phyloP scores from a whole-genome alignment of 1,140 invertebrate species.

The Protaetia brevitarsis region DNA sequence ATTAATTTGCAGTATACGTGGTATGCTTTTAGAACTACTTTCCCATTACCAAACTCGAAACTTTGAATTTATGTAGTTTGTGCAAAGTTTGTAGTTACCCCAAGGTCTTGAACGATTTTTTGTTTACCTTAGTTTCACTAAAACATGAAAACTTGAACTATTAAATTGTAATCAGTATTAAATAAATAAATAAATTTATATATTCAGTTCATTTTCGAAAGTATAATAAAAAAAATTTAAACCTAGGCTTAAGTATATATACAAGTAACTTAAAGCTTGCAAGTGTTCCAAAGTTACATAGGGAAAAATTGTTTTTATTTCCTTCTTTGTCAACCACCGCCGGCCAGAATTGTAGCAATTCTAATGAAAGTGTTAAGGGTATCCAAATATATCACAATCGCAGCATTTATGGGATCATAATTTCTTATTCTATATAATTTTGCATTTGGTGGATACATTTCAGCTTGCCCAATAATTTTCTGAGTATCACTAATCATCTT shows the following conservation, averaged over 20 bases:
- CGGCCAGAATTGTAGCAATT: conserved; percentile 83
- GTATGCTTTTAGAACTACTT: no score
- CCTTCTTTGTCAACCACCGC: conserved; percentile 58
- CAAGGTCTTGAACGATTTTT: no score
- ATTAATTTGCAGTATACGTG: no score
- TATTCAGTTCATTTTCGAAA: no score
- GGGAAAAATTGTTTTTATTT: neutral
- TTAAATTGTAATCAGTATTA: no score
- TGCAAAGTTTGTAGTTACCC: no score
- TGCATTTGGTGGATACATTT: conserved; percentile 65
- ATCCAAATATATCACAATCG: conserved; percentile 91
- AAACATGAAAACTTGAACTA: no score
- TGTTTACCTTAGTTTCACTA: no score
- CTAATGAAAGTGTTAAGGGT: conserved; percentile 97
- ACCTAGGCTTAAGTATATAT: neutral
- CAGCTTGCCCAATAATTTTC: conserved; percentile 81
- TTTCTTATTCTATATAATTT: conserved; percentile 58
- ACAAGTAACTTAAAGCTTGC: conserved; percentile 7
- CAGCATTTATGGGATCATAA: conserved; percentile 94
- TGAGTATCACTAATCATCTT: no score
- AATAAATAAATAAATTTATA: neutral
- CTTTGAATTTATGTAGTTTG: no score
- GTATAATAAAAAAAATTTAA: neutral
- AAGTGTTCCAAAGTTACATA: neutral
- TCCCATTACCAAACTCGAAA: no score